Conservation (phyloP, 2,888 invertebrate genomes). For the Pseudococcus viburni region DNA sequence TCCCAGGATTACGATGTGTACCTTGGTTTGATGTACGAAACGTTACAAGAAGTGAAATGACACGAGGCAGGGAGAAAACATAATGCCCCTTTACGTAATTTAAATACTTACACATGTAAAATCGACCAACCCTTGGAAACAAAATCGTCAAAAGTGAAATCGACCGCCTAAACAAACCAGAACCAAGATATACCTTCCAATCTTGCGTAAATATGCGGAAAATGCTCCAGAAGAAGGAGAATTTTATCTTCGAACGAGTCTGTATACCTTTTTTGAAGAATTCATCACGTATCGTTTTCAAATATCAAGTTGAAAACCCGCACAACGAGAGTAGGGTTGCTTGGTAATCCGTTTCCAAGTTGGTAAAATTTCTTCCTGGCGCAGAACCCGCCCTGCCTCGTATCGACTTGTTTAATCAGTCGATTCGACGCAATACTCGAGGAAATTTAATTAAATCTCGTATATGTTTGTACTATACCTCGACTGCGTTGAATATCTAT, state of each 20-base stretch:
- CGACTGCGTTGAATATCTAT: neutral
- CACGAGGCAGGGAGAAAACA: neutral
- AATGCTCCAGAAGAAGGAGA: neutral
- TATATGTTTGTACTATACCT: neutral
- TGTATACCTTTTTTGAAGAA: neutral
- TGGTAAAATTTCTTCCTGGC: neutral
- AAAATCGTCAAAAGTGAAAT: neutral
- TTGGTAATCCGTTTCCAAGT: neutral
- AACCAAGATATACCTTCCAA: neutral
- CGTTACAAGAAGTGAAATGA: neutral
- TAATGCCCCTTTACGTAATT: neutral
- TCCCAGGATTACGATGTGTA: neutral
- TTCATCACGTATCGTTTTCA: too few species aligned
- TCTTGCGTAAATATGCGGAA: neutral
- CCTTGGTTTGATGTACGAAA: neutral
- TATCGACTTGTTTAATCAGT: neutral
- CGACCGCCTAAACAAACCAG: neutral
- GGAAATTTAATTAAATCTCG: conserved; percentile 16
- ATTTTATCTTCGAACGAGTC: neutral
- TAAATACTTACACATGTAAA: neutral
- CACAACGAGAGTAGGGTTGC: neutral
- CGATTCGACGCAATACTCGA: neutral
- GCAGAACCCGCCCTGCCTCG: neutral
- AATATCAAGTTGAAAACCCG: neutral
- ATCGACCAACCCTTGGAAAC: neutral